Conservation (phyloP, 2,888 invertebrate species). For the Pelosia muscerda region DNA sequence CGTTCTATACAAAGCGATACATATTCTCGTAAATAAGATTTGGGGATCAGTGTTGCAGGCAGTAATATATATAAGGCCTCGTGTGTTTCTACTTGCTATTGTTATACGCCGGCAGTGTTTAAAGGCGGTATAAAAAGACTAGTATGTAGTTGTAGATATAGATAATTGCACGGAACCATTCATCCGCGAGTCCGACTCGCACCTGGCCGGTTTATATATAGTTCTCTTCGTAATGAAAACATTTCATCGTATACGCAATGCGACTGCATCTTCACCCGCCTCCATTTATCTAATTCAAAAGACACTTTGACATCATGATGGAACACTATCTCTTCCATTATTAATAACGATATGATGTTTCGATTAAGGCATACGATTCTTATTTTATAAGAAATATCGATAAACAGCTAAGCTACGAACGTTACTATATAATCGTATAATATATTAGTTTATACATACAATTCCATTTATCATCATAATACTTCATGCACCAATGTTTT, state of each 20-base stretch:
- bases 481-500: conserved; percentile 60
- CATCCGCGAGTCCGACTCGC: too few relatives aligned
- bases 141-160: too few relatives aligned
- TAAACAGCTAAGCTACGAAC: conserved; percentile 67
- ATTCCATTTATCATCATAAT: conserved; percentile 45
- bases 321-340: conserved; percentile 69
- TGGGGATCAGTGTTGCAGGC: too few relatives aligned
- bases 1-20: too few relatives aligned
- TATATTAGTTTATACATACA: conserved; percentile 41
- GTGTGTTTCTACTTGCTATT: too few relatives aligned
- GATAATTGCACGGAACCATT: too few relatives aligned
- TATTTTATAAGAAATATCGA: conserved; percentile 81
- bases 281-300: conserved; percentile 15
- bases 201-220: too few relatives aligned
- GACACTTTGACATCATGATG: conserved; percentile 6
- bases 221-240: not conserved
- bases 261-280: conserved; percentile 10
- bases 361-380: conserved; percentile 84
- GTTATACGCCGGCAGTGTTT: too few relatives aligned
- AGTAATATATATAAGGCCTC: too few relatives aligned
- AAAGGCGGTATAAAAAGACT: too few relatives aligned
- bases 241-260: conserved; percentile 23
- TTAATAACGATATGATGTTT: conserved; percentile 84
- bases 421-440: conserved; percentile 37
- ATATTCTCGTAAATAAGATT: too few relatives aligned